phyloP scores from a whole-genome alignment of 2,113 vertebrate species.

The Mustela lutreola region DNA sequence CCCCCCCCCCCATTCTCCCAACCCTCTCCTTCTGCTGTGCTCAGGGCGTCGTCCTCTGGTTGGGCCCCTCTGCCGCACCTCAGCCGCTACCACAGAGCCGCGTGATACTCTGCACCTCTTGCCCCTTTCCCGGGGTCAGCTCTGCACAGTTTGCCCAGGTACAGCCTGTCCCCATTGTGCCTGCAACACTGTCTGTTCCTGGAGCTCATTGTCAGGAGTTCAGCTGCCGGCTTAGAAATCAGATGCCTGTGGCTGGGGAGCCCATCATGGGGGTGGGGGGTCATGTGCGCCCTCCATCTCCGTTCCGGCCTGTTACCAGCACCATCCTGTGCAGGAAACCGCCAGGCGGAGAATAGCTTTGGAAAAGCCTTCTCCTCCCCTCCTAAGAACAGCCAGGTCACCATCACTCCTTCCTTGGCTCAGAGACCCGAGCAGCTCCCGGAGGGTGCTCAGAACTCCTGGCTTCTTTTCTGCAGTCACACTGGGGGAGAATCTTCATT shows the following conservation, averaged over 20 bases:
- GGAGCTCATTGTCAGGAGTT: not conserved
- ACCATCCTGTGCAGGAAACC: accelerated
- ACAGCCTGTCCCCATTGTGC: not conserved
- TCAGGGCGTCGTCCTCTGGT: not conserved
- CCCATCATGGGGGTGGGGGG: not conserved
- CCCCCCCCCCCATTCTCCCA: not conserved
- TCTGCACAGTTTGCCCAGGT: not conserved
- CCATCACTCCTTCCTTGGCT: not conserved
- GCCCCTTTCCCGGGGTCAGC: not conserved
- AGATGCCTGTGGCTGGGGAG: not conserved
- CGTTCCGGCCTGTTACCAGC: accelerated
- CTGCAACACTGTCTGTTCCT: not conserved
- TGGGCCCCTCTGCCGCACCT: not conserved
- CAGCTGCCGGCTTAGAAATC: not conserved
- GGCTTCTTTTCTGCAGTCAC: not conserved
- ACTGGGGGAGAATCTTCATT: not conserved
- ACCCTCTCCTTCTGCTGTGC: not conserved
- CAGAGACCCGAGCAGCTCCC: not conserved
- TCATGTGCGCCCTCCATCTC: not conserved
- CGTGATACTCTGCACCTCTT: not conserved
- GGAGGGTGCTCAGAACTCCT: not conserved
- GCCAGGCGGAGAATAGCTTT: not conserved
- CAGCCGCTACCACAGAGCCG: not conserved
- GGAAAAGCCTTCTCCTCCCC: not conserved
- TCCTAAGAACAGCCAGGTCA: not conserved